Evolutionary conservation across 2,888 invertebrate species (phyloP), one percentile per base, ranked within the genome.

Genomic region (Omphaloscelis lunosa): DNA sequence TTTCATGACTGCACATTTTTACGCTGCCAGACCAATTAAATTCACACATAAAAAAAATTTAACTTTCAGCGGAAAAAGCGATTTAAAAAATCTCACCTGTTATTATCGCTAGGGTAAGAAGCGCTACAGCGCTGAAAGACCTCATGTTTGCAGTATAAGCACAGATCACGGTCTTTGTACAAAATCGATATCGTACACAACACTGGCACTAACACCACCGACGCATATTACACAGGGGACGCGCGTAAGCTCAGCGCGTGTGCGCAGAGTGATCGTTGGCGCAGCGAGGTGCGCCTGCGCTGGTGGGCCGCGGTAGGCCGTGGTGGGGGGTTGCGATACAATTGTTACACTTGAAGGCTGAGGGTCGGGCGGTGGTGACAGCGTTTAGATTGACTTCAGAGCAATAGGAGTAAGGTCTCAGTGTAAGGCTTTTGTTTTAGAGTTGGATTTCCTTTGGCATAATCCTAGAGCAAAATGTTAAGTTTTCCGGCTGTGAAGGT

Each of bases 231-330:
- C 93, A 92, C 92, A 89, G 89, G 88, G 89, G 86, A 93, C 95
- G 95, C 96, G 96, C 96, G 95, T 89, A 90, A 92, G 94, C 93
- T 93, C 93, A 92, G 95, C 96, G 96, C 96, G 95, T 92, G 91
- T 89, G 91, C 93, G 92, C 93, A 92, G 93, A 94, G 91, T 93
- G 93, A 90, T 89, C 85, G 91, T 82, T 75, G 84, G 81, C 48
- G 87, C 73, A 65, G 79, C 84, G 89, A 86, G 87, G 80, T 80
- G 86, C 85, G 89, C 76, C 77, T 77, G 77, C 84, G 86, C 75
- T 1, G 87, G 58, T 84, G 78, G 72, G 81, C 79, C 72, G 84
- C 72, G 71, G 89, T 90, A 89, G 93, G 84, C 72, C 75, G 89
- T 90, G 90, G 93, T 85, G 93, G 93, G 94, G 93, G 89, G 82